Evolutionary conservation across 2,888 invertebrate genomes (phyloP).

Genomic region (Idaea aversata): DNA sequence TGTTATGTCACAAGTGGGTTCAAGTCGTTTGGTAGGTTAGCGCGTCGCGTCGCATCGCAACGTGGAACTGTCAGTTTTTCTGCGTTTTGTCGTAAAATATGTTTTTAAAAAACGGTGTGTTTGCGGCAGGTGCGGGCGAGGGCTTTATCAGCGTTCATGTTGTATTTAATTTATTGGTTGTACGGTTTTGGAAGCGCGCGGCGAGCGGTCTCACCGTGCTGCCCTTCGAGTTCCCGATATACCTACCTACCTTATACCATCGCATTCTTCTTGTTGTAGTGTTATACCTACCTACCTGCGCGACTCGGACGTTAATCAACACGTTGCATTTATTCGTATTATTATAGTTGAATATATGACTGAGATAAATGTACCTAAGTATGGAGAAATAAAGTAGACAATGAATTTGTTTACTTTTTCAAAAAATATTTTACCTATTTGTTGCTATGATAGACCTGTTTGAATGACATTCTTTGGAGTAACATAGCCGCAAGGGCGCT

Average conservation of each 20-base stretch:
- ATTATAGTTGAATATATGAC: background rate
- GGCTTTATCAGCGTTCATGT: conserved; percentile 60
- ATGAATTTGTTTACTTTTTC: too few relatives aligned
- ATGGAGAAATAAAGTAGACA: too few relatives aligned
- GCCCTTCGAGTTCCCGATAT: conserved; percentile 7
- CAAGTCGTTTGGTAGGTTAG: conserved; percentile 16
- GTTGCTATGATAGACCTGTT: too few relatives aligned
- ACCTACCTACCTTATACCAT: background rate
- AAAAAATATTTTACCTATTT: too few relatives aligned
- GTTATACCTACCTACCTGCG: background rate
- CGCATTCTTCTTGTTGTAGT: background rate
- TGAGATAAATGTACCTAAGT: too few relatives aligned
- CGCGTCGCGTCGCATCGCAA: conserved; percentile 14
- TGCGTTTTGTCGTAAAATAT: conserved; percentile 64
- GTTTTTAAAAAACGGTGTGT: conserved; percentile 54
- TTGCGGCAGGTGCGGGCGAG: conserved; percentile 58
- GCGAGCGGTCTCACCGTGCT: conserved; percentile 53
- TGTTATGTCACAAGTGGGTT: background rate
- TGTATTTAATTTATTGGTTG: conserved; percentile 61
- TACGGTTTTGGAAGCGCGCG: conserved; percentile 61
- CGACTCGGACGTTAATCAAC: background rate
- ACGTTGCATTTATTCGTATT: background rate
- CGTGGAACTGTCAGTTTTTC: conserved; percentile 53
- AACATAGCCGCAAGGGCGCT: too few relatives aligned
- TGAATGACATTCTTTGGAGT: too few relatives aligned